Percentiles rank a stretch among this genome's conserved stretches.
Evolutionary conservation across 2,888 invertebrate species (phyloP).

Genomic region (Meta bourneti): DNA sequence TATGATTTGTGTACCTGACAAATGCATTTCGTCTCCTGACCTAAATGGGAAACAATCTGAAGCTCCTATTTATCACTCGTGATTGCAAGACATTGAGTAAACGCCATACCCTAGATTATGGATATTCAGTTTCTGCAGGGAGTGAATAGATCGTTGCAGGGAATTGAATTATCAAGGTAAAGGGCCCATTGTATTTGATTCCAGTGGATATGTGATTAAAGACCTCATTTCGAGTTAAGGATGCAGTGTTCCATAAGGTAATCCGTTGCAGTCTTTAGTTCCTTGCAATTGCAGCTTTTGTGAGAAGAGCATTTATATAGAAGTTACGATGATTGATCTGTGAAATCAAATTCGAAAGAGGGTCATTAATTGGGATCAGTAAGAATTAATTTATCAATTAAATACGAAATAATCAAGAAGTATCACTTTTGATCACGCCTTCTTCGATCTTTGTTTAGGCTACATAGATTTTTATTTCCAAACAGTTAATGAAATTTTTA

Average conservation of each 20-base stretch:
- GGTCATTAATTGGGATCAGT: too few relatives aligned
- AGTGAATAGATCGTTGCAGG: slow-evolving; percentile 4
- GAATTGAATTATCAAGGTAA: slow-evolving; percentile 20
- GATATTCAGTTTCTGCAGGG: slow-evolving; percentile 26
- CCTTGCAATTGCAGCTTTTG: too few relatives aligned
- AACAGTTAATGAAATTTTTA: too few relatives aligned
- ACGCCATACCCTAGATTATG: slow-evolving; percentile 39
- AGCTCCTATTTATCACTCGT: slow-evolving; percentile 39
- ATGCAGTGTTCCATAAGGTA: neutral
- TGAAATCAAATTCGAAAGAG: too few relatives aligned
- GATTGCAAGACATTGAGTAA: slow-evolving; percentile 50
- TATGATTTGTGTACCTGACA: slow-evolving; percentile 54
- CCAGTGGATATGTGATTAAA: neutral
- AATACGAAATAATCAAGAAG: too few relatives aligned
- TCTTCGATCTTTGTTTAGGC: too few relatives aligned
- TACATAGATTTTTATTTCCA: too few relatives aligned
- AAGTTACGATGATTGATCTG: too few relatives aligned
- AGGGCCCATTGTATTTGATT: neutral
- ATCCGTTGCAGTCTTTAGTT: too few relatives aligned
- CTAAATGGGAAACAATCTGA: slow-evolving; percentile 55
- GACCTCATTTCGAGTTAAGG: neutral
- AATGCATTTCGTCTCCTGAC: slow-evolving; percentile 52
- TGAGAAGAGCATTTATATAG: too few relatives aligned
- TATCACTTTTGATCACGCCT: too few relatives aligned
- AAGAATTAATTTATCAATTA: too few relatives aligned